Evolutionary conservation across 2,797 vertebrate species (phyloP), one percentile per base, ranked within the genome.

Genomic region (Gadopsis marmoratus): DNA sequence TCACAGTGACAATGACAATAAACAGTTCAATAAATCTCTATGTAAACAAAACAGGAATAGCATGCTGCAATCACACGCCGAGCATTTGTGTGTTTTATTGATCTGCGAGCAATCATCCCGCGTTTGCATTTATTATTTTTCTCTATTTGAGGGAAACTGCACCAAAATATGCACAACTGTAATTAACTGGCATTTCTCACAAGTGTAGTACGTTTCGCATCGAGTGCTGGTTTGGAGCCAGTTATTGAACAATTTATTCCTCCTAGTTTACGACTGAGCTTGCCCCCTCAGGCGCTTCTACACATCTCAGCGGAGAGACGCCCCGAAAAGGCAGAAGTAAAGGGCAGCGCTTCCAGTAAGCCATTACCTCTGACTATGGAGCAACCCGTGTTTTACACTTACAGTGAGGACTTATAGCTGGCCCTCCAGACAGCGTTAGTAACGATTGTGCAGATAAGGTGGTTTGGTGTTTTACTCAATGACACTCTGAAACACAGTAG

Each of bases 171-270:
- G 58, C 68, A 66, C 2, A 64, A 23, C 21, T 76, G 58, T 86
- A 82, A 88, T 85, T 73, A 87, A 68, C 47, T 48, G 69, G 72
- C 66, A 71, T 69, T 78, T 84, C 81, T 76, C 80, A 65, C 33
- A 64, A 35, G 67, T 76, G 53, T 72, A 58, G 59, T 12, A 21
- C 8, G 45, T 71, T 77, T 81, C 60, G 68, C 66, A 71, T 59
- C 4, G 66, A 43, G 54, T 0, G 78, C 76, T 78, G 83, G 78
- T 87, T 85, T 74, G 29, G 35, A 78, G 80, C 68, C 86, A 77
- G 76, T 79, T 89, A 87, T 81, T 53, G 56, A 80, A 83, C 82
- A 74, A 81, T 88, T 81, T 87, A 88, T 89, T 83, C 79, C 69
- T 77, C 51, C 11, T 67, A 76, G 85, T 87, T 90, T 81, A 74